Evolutionary conservation across 53 echinoderm and acorn worm genomes (phyloP), one percentile per base, ranked within the genome.

Genomic region (Temnopleurus reevesii): DNA sequence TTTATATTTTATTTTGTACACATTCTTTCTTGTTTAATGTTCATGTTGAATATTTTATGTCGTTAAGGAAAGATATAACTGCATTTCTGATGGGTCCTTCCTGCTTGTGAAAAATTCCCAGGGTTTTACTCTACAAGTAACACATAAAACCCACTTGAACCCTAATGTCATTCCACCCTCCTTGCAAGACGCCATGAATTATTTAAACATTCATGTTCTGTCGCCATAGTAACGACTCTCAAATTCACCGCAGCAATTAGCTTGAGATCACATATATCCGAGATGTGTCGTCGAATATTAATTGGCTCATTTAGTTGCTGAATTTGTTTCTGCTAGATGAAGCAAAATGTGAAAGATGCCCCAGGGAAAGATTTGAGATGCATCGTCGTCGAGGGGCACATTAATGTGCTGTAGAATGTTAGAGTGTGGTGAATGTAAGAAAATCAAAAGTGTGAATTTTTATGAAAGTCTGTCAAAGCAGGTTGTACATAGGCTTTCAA

Each of bases 71-170:
- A n/a, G n/a, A n/a, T n/a, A n/a, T n/a, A n/a, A n/a, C n/a, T n/a
- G n/a, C n/a, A n/a, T n/a, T n/a, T n/a, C n/a, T n/a, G n/a, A n/a
- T n/a, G n/a, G n/a, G n/a, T n/a, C n/a, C n/a, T n/a, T n/a, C n/a
- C n/a, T n/a, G n/a, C n/a, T n/a, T n/a, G n/a, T n/a, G n/a, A n/a
- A n/a, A n/a, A n/a, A n/a, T n/a, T n/a, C n/a, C n/a, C n/a, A n/a
- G n/a, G n/a, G n/a, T n/a, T n/a, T n/a, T n/a, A n/a, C n/a, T n/a
- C n/a, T n/a, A n/a, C n/a, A n/a, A n/a, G n/a, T n/a, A n/a, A n/a
- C n/a, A n/a, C n/a, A n/a, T n/a, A n/a, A n/a, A n/a, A n/a, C n/a
- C 23, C 71, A 71, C 71, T 71, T 41, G 71, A 71, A 38, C 71
- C 43, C 18, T 71, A 71, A 71, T 21, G 71, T 38, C 71, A 41